Conservation (phyloP, 2,797 vertebrate genomes). For the Epinephelus awoara region DNA sequence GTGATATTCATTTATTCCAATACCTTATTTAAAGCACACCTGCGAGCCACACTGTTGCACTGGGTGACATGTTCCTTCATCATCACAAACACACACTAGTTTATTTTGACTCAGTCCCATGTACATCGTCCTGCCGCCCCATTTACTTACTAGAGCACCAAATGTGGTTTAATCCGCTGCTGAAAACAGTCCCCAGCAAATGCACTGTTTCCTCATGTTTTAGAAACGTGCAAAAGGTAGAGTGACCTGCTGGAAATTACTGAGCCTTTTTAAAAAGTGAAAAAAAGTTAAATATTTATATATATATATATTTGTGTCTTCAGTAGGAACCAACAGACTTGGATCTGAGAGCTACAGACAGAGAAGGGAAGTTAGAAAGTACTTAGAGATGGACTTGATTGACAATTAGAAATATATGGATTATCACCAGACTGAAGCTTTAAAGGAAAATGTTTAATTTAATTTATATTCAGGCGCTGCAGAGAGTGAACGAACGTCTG, state of each 20-base stretch:
- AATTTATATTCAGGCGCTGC: slow-evolving; percentile 76
- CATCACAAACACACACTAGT: neutral
- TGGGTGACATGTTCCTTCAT: neutral
- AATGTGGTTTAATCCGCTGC: neutral
- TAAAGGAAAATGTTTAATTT: neutral
- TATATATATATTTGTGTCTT: too few species aligned
- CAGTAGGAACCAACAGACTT: too few species aligned
- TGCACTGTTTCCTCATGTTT: neutral
- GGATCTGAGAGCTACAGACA: neutral
- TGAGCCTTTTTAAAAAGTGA: too few species aligned
- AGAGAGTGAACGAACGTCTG: slow-evolving; percentile 85
- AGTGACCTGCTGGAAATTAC: neutral
- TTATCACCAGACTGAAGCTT: neutral
- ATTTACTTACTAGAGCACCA: slow-evolving; percentile 14
- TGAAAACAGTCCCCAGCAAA: neutral
- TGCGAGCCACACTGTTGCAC: neutral
- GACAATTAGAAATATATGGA: neutral
- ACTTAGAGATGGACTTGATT: too few species aligned
- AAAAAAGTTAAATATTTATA: too few species aligned
- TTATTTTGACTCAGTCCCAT: neutral
- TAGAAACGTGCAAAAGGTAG: neutral
- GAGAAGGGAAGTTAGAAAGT: too few species aligned
- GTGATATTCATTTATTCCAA: too few species aligned
- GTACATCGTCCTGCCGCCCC: neutral
- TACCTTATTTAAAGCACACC: neutral